These are phyloP conservation scores for Eupithecia inturbata DNA, from an alignment of 2,888 invertebrate genomes.

Conservation along the genomic window DNA sequence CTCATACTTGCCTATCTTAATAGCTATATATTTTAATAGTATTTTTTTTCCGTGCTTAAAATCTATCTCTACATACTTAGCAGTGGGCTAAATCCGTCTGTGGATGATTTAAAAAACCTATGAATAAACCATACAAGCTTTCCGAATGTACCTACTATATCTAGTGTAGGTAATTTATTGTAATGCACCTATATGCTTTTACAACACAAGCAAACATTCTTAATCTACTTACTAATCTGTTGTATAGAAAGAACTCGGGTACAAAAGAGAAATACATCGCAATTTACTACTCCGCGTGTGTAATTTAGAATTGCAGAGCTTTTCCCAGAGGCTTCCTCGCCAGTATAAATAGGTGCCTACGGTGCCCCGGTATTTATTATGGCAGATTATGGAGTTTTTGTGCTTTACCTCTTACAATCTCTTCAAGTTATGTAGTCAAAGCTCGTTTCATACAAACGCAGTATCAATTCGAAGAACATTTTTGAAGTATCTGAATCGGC, in stretches of 20 bases:
- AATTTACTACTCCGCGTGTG: constrained; percentile 5
- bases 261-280: neutral
- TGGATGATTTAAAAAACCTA: too few relatives aligned
- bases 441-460: constrained; percentile 3
- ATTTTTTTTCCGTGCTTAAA: too few relatives aligned
- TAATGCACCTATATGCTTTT: too few relatives aligned
- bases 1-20: too few relatives aligned
- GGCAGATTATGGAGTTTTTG: constrained; percentile 44
- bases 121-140: too few relatives aligned
- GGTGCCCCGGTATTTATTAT: constrained; percentile 39
- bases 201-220: too few relatives aligned
- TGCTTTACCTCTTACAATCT: constrained; percentile 3
- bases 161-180: too few relatives aligned
- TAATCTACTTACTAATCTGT: too few relatives aligned
- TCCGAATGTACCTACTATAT: too few relatives aligned
- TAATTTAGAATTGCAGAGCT: neutral
- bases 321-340: constrained; percentile 5
- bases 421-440: neutral
- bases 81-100: too few relatives aligned
- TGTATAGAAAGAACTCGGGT: neutral
- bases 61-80: too few relatives aligned
- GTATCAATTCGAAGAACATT: neutral
- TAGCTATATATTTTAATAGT: too few relatives aligned
- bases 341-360: constrained; percentile 2
- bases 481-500: neutral